Percentiles rank a stretch among this genome's conserved stretches.
Conservation (phyloP, 1,140 invertebrate species). For the Cydia pomonella region DNA sequence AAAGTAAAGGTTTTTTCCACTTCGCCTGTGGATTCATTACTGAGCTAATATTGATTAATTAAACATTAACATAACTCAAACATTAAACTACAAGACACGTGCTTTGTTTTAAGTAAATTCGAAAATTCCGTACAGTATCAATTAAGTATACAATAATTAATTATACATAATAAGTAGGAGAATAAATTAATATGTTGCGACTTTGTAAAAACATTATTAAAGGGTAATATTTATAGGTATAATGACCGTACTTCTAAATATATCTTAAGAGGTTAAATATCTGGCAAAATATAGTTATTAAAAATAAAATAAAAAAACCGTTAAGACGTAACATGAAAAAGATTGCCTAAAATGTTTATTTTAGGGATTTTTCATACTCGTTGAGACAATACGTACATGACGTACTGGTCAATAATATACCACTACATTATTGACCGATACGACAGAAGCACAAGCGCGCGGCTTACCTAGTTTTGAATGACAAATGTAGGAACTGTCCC, state of each 20-base stretch:
- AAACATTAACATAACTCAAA: constrained; percentile 30
- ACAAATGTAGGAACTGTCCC: neutral
- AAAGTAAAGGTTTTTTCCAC: constrained; percentile 29
- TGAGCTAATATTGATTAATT: constrained; percentile 31
- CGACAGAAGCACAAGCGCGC: neutral
- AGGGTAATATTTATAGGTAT: neutral
- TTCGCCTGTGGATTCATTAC: constrained; percentile 29
- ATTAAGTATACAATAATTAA: no score
- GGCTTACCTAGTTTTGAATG: neutral
- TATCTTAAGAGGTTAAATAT: no score
- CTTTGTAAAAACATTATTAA: neutral
- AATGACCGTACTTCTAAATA: no score
- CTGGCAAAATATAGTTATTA: no score
- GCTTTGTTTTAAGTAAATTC: constrained; percentile 9
- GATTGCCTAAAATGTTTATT: no score
- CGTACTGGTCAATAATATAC: no score
- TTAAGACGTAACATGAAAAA: no score
- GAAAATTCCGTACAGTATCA: neutral
- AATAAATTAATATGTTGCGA: neutral
- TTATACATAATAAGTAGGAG: neutral
- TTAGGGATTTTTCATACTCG: neutral
- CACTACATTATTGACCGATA: neutral
- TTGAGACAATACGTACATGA: no score
- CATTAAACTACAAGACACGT: constrained; percentile 16
- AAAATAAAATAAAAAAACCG: no score